Percentiles rank a stretch among this genome's conserved stretches.
Conservation (phyloP, 2,888 invertebrate species). For the Troides helena region DNA sequence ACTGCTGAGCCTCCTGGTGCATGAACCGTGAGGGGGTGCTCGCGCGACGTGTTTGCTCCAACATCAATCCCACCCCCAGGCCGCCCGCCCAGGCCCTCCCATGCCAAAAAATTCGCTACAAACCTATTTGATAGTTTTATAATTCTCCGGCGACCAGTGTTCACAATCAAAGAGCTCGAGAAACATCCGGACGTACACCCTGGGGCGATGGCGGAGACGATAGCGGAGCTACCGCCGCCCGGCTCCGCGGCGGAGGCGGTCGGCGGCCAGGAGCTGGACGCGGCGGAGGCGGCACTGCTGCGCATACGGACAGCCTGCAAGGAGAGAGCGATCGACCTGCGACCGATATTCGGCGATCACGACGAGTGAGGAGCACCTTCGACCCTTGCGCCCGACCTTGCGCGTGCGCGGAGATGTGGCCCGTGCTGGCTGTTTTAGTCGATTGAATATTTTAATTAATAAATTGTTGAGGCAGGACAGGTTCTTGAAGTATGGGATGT, state of each 20-base stretch:
- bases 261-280: slow-evolving; percentile 57
- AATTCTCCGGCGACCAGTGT: slow-evolving; percentile 65
- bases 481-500: no score
- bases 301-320: slow-evolving; percentile 82
- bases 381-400: no score
- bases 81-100: no score
- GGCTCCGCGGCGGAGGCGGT: slow-evolving; percentile 51
- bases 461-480: no score
- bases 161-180: slow-evolving; percentile 83
- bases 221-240: slow-evolving; percentile 76
- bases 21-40: no score
- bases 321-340: slow-evolving; percentile 82
- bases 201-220: slow-evolving; percentile 53
- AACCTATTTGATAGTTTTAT: background rate
- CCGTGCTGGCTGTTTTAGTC: no score
- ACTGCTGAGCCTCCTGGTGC: no score
- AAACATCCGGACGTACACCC: slow-evolving; percentile 80
- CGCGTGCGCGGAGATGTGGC: no score
- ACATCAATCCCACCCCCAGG: no score
- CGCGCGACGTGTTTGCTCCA: no score
- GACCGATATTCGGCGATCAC: slow-evolving; percentile 85
- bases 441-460: no score
- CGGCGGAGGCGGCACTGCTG: slow-evolving; percentile 82
- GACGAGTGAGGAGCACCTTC: slow-evolving; percentile 78
- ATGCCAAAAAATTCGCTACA: no score